These are phyloP conservation scores for Eulemur rubriventer DNA, from an alignment of 2,797 vertebrate species.

Conservation along the genomic window DNA sequence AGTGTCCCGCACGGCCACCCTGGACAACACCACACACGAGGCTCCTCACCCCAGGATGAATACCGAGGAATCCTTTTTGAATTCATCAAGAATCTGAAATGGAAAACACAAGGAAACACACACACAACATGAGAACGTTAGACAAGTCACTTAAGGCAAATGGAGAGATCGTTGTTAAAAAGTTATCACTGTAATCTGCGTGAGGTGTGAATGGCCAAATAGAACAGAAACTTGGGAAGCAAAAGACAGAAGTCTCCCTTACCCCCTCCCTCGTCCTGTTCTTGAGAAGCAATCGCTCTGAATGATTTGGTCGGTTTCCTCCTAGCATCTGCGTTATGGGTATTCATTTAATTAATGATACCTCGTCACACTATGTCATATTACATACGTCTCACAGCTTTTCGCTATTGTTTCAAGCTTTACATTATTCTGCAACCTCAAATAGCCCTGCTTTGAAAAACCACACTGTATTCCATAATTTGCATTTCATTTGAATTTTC, in stretches of 20 bases:
- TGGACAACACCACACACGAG: neutral
- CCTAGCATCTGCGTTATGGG: neutral
- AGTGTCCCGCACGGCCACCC: rapidly evolving
- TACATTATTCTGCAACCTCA: neutral
- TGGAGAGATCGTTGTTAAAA: neutral
- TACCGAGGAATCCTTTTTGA: constrained; percentile 94
- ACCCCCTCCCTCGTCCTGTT: neutral
- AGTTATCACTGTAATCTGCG: neutral
- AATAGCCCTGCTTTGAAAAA: neutral
- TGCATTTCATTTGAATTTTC: neutral
- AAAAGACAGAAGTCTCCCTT: neutral
- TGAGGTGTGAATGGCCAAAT: neutral
- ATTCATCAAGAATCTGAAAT: constrained; percentile 95
- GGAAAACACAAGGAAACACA: constrained; percentile 28
- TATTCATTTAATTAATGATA: neutral
- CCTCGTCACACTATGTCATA: rapidly evolving
- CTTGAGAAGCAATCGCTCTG: neutral
- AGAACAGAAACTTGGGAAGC: neutral
- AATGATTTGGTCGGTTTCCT: neutral
- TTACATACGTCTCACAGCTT: neutral
- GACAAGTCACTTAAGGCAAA: neutral
- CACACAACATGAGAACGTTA: neutral
- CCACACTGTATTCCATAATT: neutral
- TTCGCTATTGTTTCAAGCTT: neutral
- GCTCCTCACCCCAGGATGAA: constrained; percentile 96